Conservation (phyloP, 2,797 vertebrate species). For the Selene dorsalis region DNA sequence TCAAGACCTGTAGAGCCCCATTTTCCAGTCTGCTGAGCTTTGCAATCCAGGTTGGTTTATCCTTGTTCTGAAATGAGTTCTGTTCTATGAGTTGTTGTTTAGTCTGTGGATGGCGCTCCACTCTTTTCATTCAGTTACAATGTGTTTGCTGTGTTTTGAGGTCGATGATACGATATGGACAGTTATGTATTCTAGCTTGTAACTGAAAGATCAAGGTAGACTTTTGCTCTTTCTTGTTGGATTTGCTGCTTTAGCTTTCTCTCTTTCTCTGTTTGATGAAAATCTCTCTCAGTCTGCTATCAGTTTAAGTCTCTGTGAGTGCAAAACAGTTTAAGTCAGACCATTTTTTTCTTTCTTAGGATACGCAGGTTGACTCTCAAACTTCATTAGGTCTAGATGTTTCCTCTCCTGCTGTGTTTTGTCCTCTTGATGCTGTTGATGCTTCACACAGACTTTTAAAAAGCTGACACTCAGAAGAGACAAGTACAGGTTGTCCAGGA, state of each 20-base stretch:
- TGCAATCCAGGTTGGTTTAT: slow-evolving; percentile 15
- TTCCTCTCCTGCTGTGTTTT: slow-evolving; percentile 42
- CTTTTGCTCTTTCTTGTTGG: slow-evolving; percentile 19
- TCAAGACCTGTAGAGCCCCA: not conserved
- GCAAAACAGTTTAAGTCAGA: slow-evolving; percentile 29
- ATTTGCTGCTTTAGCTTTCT: slow-evolving; percentile 21
- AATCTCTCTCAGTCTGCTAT: slow-evolving; percentile 29
- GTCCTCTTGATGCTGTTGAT: slow-evolving; percentile 41
- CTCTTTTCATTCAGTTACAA: not conserved
- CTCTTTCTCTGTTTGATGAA: slow-evolving; percentile 35
- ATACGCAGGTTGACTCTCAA: slow-evolving; percentile 22
- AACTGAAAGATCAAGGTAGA: slow-evolving; percentile 7
- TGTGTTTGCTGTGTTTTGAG: slow-evolving; percentile 17
- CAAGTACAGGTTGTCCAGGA: not conserved
- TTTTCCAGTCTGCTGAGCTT: slow-evolving; percentile 26
- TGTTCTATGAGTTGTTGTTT: slow-evolving; percentile 4
- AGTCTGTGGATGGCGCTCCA: not conserved
- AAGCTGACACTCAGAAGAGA: slow-evolving; percentile 4
- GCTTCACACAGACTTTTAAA: slow-evolving; percentile 11
- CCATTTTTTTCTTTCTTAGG: slow-evolving; percentile 22
- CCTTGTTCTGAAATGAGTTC: not conserved
- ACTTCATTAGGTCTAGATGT: slow-evolving; percentile 22
- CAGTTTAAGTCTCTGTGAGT: slow-evolving; percentile 30
- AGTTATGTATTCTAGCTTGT: slow-evolving; percentile 1
- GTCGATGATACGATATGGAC: not conserved